Percentiles rank a stretch among this genome's conserved stretches.
Evolutionary conservation across 2,113 vertebrate species (phyloP).

Genomic region (Dicerorhinus sumatrensis): DNA sequence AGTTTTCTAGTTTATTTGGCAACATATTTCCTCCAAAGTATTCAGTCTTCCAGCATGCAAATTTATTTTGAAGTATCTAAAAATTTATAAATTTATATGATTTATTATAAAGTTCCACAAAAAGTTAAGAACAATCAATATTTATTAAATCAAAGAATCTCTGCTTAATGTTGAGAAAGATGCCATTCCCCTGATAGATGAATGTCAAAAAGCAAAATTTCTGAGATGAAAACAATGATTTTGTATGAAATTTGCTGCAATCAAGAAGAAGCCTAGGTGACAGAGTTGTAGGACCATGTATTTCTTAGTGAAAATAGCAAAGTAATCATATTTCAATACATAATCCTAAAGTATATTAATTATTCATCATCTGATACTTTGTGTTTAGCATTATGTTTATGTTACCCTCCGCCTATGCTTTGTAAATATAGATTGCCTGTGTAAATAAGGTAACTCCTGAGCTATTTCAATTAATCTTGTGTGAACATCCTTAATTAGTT

Average conservation of each 20-base stretch:
- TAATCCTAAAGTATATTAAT: background rate
- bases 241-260: background rate
- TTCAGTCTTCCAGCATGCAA: background rate
- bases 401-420: background rate
- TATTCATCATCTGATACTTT: conserved; percentile 27
- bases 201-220: background rate
- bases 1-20: background rate
- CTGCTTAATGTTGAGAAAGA: background rate
- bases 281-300: background rate
- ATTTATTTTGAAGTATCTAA: background rate
- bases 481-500: conserved; percentile 59
- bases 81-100: background rate
- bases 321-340: background rate
- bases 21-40: background rate
- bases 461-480: conserved; percentile 51
- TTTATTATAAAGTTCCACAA: background rate
- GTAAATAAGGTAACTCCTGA: conserved; percentile 40
- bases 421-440: conserved; percentile 27
- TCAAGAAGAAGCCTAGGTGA: background rate
- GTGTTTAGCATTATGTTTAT: conserved; percentile 21
- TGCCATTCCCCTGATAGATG: background rate
- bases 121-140: background rate
- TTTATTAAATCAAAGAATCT: background rate
- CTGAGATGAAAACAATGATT: background rate
- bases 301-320: background rate